phyloP scores from a whole-genome alignment of 2,888 invertebrate species.

The Dioctria linearis region DNA sequence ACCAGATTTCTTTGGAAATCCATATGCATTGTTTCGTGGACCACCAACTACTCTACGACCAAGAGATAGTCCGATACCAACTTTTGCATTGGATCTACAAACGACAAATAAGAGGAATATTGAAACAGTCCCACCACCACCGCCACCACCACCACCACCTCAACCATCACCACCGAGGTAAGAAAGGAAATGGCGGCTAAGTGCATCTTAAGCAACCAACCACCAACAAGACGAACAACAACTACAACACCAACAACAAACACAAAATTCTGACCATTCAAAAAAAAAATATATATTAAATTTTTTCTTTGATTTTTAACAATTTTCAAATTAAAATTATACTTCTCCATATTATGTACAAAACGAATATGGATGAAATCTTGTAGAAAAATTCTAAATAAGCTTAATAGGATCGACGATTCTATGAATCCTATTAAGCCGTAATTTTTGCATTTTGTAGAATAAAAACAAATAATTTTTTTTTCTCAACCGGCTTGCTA shows the following conservation, averaged over 20 bases:
- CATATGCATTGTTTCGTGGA: slow-evolving; percentile 68
- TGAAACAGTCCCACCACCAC: slow-evolving; percentile 66
- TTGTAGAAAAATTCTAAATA: slow-evolving; percentile 25
- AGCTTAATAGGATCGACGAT: background rate
- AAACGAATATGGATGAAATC: slow-evolving; percentile 19
- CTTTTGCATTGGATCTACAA: slow-evolving; percentile 68
- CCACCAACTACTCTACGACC: slow-evolving; percentile 69
- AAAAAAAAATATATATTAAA: background rate
- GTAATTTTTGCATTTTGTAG: background rate
- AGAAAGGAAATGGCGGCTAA: slow-evolving; percentile 58
- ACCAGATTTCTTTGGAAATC: slow-evolving; percentile 70
- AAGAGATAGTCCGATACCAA: slow-evolving; percentile 66
- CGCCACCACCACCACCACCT: slow-evolving; percentile 66
- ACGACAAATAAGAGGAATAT: slow-evolving; percentile 68
- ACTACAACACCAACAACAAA: background rate
- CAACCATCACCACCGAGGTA: slow-evolving; percentile 69
- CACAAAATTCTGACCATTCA: background rate
- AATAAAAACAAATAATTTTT: background rate
- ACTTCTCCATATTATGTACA: background rate
- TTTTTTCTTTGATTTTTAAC: background rate
- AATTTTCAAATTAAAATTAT: background rate
- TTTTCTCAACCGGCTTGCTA: background rate
- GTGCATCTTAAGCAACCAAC: background rate
- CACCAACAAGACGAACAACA: background rate
- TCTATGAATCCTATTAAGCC: background rate